phyloP scores from a whole-genome alignment of 2,797 vertebrate genomes.

The Phoxinus dragarum region DNA sequence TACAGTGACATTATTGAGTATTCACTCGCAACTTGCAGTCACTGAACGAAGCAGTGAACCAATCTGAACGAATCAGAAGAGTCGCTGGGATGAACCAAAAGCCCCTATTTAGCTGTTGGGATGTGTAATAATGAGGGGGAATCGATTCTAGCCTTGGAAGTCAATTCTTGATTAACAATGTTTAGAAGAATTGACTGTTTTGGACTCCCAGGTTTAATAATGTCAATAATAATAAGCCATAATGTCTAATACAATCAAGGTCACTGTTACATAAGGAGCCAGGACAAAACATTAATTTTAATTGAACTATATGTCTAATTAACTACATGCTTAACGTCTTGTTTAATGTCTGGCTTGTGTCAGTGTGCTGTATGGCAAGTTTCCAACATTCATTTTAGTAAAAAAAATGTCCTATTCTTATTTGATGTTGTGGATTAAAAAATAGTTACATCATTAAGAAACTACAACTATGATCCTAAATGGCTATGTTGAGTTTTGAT shows the following conservation, averaged over 20 bases:
- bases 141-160: background rate
- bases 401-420: background rate
- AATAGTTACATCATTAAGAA: background rate
- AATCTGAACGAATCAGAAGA: background rate
- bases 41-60: background rate
- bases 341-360: too few relatives aligned
- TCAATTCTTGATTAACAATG: background rate
- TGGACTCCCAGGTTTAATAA: background rate
- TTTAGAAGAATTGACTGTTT: background rate
- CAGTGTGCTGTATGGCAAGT: background rate
- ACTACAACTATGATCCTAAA: background rate
- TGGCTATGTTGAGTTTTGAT: conserved; percentile 4
- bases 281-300: background rate
- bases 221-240: background rate
- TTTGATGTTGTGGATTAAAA: background rate
- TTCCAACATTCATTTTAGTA: background rate
- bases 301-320: background rate
- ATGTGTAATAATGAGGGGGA: background rate
- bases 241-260: background rate
- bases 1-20: background rate
- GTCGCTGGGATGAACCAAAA: background rate
- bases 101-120: background rate
- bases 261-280: background rate
- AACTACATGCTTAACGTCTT: too few relatives aligned
- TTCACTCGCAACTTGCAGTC: background rate